These are phyloP conservation scores for Archocentrus centrarchus DNA, from an alignment of 2,113 vertebrate species.

Conservation along the genomic window DNA sequence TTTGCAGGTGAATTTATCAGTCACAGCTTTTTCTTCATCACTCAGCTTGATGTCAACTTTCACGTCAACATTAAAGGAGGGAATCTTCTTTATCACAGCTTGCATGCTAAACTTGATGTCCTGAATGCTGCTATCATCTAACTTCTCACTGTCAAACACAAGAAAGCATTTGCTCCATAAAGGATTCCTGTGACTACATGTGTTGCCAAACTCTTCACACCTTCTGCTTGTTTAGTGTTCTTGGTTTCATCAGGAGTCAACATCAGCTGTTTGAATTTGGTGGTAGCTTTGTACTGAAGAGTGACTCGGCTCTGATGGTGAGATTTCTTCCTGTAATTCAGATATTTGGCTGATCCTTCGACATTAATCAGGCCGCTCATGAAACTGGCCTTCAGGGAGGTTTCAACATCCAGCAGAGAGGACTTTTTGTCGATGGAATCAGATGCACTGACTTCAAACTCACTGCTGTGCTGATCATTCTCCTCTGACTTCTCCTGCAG, in stretches of 20 bases:
- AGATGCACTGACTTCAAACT: neutral
- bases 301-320: conserved; percentile 22
- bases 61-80: no score
- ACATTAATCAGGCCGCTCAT: conserved; percentile 21
- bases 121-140: no score
- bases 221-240: no score
- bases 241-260: neutral
- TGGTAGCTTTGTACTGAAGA: conserved; percentile 39
- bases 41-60: no score
- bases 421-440: conserved; percentile 28
- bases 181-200: no score
- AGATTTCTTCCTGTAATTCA: conserved; percentile 18
- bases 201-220: no score
- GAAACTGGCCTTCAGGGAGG: conserved; percentile 43
- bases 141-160: no score
- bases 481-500: neutral
- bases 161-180: no score
- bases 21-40: no score
- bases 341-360: conserved; percentile 45
- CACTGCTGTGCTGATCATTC: neutral
- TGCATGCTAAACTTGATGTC: no score
- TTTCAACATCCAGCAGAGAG: neutral
- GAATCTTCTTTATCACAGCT: no score
- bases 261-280: conserved; percentile 29
- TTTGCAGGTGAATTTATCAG: conserved; percentile 14